Percentiles rank a stretch among this genome's conserved stretches.
These are phyloP conservation scores for Mylabris phalerata DNA, from an alignment of 1,140 invertebrate genomes.

Conservation along the genomic window DNA sequence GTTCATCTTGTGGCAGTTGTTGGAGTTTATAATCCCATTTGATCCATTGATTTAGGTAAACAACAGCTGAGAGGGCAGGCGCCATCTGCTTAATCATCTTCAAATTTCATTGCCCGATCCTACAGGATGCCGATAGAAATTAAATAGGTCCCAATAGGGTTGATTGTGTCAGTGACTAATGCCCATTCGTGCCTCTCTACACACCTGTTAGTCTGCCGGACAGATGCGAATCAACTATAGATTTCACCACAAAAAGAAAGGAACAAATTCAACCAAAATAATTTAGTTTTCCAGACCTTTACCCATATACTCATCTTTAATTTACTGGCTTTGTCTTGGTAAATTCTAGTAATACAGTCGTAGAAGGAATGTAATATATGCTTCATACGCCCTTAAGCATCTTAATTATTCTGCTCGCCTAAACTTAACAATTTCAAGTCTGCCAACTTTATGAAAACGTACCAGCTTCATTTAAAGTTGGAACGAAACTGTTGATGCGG, in stretches of 20 bases:
- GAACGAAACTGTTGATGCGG: conserved; percentile 5
- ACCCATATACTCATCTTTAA: too few species aligned
- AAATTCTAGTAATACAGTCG: conserved; percentile 15
- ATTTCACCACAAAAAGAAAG: too few species aligned
- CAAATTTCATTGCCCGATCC: conserved; percentile 14
- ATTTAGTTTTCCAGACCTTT: too few species aligned
- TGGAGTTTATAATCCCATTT: too few species aligned
- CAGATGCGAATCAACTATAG: too few species aligned
- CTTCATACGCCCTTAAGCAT: conserved; percentile 14
- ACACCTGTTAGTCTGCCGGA: too few species aligned
- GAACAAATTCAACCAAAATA: too few species aligned
- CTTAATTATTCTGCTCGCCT: conserved; percentile 17
- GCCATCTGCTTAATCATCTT: conserved; percentile 16
- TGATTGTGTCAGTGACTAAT: conserved; percentile 8
- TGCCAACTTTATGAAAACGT: conserved; percentile 14
- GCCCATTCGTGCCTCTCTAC: conserved; percentile 4
- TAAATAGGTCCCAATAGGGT: conserved; percentile 6
- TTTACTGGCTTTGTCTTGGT: too few species aligned
- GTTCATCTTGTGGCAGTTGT: too few species aligned
- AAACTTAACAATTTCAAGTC: conserved; percentile 14
- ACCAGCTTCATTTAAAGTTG: conserved; percentile 14
- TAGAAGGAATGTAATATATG: conserved; percentile 16
- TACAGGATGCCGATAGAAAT: conserved; percentile 14
- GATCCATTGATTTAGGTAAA: background rate
- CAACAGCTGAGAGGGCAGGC: conserved; percentile 11